Evolutionary conservation across 2,888 invertebrate genomes (phyloP).

Genomic region (Scotopteryx bipunctaria): DNA sequence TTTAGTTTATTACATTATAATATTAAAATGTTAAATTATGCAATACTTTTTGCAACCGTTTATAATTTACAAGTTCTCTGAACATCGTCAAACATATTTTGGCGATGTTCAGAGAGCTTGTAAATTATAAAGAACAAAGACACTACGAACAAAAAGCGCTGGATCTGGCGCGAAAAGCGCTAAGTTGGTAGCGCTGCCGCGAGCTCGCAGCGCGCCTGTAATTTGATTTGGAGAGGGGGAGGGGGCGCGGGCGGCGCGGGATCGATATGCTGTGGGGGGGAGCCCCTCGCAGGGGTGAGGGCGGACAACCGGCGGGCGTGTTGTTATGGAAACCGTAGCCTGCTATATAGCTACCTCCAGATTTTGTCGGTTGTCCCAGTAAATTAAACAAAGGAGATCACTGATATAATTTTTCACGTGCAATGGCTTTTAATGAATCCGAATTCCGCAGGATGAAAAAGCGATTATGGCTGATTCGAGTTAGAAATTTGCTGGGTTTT

Average conservation of each 20-base stretch:
- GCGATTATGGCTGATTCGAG: conserved; percentile 16
- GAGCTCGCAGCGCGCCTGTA: conserved; percentile 65
- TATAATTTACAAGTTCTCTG: too few species aligned
- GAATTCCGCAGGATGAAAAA: conserved; percentile 17
- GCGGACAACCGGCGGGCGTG: conserved; percentile 69
- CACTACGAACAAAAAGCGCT: conserved; percentile 16
- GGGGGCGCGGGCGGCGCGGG: conserved; percentile 52
- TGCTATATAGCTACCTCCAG: conserved; percentile 76
- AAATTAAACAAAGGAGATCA: conserved; percentile 79
- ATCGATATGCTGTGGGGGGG: conserved; percentile 55
- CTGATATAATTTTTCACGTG: conserved; percentile 66
- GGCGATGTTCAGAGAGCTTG: not conserved
- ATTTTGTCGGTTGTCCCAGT: conserved; percentile 77
- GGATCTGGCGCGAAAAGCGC: conserved; percentile 25
- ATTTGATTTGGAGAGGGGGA: conserved; percentile 80
- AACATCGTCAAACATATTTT: too few species aligned
- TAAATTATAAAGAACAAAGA: conserved; percentile 3
- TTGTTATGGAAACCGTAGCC: conserved; percentile 78
- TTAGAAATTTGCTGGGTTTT: conserved; percentile 7
- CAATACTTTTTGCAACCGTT: too few species aligned
- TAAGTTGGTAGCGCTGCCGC: conserved; percentile 31
- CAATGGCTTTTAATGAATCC: conserved; percentile 31
- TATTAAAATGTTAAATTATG: too few species aligned
- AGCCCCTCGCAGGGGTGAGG: conserved; percentile 35
- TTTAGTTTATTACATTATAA: too few species aligned